These are phyloP conservation scores for Menidia menidia DNA, from an alignment of 2,797 vertebrate species.

Conservation along the genomic window DNA sequence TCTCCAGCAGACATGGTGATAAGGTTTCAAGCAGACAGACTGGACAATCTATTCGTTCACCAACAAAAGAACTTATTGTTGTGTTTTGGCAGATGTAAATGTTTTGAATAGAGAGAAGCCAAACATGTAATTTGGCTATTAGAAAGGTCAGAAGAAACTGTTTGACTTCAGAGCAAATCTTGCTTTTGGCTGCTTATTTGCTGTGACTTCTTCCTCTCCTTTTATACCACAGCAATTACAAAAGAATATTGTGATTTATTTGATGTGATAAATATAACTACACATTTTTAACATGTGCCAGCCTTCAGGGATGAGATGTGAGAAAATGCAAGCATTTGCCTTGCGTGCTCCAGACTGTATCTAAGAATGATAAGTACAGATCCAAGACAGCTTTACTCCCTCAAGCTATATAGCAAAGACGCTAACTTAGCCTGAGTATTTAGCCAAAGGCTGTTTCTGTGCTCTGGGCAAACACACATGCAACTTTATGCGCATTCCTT, in stretches of 20 bases:
- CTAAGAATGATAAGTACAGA: slow-evolving; percentile 44
- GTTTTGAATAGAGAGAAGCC: slow-evolving; percentile 47
- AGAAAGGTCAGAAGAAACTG: slow-evolving; percentile 55
- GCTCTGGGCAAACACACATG: slow-evolving; percentile 36
- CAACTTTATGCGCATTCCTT: slow-evolving; percentile 15
- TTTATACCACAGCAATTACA: not conserved
- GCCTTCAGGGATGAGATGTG: slow-evolving; percentile 4
- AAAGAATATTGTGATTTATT: slow-evolving; percentile 1
- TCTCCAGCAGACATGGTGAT: slow-evolving; percentile 22
- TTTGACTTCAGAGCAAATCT: slow-evolving; percentile 33
- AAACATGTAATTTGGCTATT: slow-evolving; percentile 52
- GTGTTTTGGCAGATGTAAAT: slow-evolving; percentile 39
- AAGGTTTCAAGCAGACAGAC: slow-evolving; percentile 8
- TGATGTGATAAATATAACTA: slow-evolving; percentile 19
- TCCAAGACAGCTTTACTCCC: slow-evolving; percentile 29
- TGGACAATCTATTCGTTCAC: slow-evolving; percentile 20
- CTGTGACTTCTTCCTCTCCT: slow-evolving; percentile 2
- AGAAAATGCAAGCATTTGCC: slow-evolving; percentile 17
- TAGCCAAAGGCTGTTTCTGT: slow-evolving; percentile 53
- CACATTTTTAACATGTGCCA: slow-evolving; percentile 8
- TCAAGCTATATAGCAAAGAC: slow-evolving; percentile 25
- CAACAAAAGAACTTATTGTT: slow-evolving; percentile 37
- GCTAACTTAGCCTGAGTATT: slow-evolving; percentile 41
- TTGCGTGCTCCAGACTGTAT: slow-evolving; percentile 7
- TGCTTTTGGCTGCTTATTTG: slow-evolving; percentile 22